Evolutionary conservation across 2,888 invertebrate genomes (phyloP).

Genomic region (Monopis laevigella): DNA sequence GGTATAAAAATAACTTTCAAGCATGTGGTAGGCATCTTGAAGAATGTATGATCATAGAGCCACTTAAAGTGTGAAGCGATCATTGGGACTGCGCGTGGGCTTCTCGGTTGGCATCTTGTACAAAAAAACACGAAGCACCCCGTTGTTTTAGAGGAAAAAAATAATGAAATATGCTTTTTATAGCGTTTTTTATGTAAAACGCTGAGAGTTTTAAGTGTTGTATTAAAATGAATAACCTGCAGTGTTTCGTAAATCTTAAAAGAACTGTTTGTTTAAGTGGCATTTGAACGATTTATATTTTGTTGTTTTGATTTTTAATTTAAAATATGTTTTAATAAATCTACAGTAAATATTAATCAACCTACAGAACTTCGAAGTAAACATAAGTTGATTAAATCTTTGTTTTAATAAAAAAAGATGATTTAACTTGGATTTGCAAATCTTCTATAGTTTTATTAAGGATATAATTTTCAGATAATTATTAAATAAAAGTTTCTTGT

Average conservation of each 20-base stretch:
- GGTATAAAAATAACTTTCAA: too few species aligned
- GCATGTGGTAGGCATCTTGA: slow-evolving; percentile 5
- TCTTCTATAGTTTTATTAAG: too few species aligned
- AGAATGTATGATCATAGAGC: slow-evolving; percentile 35
- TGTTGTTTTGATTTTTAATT: too few species aligned
- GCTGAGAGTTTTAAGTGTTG: slow-evolving; percentile 46
- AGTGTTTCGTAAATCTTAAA: slow-evolving; percentile 32
- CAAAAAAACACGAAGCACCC: slow-evolving; percentile 58
- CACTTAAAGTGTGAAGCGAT: slow-evolving; percentile 62
- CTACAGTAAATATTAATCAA: too few species aligned
- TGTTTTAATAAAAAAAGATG: too few species aligned
- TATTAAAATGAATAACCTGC: slow-evolving; percentile 43
- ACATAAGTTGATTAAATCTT: too few species aligned
- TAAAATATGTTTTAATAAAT: too few species aligned
- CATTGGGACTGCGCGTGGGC: slow-evolving; percentile 46
- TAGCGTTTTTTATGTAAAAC: slow-evolving; percentile 51
- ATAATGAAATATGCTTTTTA: slow-evolving; percentile 60
- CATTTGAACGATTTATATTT: slow-evolving; percentile 10
- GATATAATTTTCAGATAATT: too few species aligned
- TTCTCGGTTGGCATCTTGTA: slow-evolving; percentile 40
- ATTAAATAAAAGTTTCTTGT: too few species aligned
- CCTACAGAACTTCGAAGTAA: too few species aligned
- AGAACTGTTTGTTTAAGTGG: slow-evolving; percentile 11
- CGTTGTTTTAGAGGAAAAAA: slow-evolving; percentile 60
- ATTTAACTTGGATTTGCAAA: too few species aligned